These are phyloP conservation scores for Anguilla marmorata DNA, from an alignment of 2,797 vertebrate species.

Conservation along the genomic window DNA sequence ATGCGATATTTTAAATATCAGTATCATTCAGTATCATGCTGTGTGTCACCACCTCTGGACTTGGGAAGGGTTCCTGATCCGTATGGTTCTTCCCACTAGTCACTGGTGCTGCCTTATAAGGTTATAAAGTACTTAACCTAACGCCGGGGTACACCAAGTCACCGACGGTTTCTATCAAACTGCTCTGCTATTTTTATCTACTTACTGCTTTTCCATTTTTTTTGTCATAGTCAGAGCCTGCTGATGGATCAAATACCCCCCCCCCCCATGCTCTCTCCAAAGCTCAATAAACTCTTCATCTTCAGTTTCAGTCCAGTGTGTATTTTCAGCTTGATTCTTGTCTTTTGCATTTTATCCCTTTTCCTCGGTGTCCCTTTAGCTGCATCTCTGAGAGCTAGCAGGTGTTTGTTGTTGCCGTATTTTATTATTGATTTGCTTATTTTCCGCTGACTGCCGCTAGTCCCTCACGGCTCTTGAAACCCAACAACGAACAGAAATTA, in stretches of 20 bases:
- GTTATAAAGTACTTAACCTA: constrained; percentile 11
- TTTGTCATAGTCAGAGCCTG: neutral
- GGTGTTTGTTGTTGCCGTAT: neutral
- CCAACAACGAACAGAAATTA: neutral
- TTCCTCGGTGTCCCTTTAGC: neutral
- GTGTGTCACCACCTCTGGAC: neutral
- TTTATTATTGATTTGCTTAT: neutral
- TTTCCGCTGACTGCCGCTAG: neutral
- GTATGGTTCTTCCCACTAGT: neutral
- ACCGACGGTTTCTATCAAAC: neutral
- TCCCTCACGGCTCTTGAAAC: neutral
- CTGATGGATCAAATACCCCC: neutral
- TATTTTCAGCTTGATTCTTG: neutral
- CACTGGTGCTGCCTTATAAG: neutral
- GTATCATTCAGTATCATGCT: too few relatives aligned
- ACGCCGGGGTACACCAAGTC: neutral
- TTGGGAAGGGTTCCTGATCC: neutral
- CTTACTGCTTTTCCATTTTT: neutral
- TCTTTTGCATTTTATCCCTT: neutral
- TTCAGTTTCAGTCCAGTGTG: neutral
- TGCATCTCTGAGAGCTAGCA: neutral
- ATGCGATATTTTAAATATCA: neutral
- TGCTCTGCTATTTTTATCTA: neutral
- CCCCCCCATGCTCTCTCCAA: neutral
- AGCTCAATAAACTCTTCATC: constrained; percentile 9